These are phyloP conservation scores for Zaprionus bogoriensis DNA, from an alignment of 2,888 invertebrate genomes.

Conservation along the genomic window DNA sequence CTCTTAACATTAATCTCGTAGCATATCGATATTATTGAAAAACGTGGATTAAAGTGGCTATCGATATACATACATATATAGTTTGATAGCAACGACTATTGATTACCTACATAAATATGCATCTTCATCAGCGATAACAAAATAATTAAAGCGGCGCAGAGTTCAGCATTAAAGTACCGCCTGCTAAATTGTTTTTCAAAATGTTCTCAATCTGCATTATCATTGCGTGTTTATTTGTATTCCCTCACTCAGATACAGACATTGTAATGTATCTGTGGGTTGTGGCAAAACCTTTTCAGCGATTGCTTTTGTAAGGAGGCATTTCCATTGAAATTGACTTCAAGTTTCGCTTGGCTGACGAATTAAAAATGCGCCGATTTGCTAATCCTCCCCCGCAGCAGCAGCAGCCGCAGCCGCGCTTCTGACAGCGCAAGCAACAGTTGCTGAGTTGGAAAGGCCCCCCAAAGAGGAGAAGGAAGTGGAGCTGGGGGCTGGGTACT, in stretches of 20 bases:
- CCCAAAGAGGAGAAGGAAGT: not conserved
- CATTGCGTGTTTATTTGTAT: not conserved
- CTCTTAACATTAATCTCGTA: no score
- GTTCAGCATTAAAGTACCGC: not conserved
- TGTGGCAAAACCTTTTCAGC: not conserved
- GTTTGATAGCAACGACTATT: no score
- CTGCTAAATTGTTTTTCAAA: not conserved
- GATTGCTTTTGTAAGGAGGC: not conserved
- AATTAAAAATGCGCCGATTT: not conserved
- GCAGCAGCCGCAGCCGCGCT: not conserved
- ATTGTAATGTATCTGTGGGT: not conserved
- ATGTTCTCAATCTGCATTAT: not conserved
- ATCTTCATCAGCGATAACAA: not conserved
- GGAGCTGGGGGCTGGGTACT: not conserved
- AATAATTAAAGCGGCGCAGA: not conserved
- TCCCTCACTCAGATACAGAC: not conserved
- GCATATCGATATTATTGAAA: no score
- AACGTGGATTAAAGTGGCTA: no score
- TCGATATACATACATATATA: no score
- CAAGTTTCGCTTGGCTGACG: not conserved
- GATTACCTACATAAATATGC: no score
- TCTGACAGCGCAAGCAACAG: not conserved
- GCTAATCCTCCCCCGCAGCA: not conserved
- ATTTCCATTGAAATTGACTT: constrained; percentile 3
- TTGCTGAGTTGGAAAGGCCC: no score